These are phyloP conservation scores for Zaprionus africanus DNA, from an alignment of 1,140 invertebrate genomes.

Conservation along the genomic window DNA sequence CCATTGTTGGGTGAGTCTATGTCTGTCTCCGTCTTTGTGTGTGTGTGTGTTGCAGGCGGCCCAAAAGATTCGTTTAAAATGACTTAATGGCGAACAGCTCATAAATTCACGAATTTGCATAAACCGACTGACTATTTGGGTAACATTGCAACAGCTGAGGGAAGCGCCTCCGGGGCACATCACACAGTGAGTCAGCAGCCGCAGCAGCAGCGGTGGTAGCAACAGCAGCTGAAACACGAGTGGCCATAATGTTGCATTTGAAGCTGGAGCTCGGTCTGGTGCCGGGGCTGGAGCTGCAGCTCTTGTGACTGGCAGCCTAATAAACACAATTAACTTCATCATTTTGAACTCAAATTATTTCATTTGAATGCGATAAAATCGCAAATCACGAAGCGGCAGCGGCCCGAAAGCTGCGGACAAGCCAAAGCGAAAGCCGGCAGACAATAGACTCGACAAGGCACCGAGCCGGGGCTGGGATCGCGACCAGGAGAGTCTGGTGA, in stretches of 20 bases:
- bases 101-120: conserved; percentile 84
- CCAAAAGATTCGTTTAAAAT: conserved; percentile 77
- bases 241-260: conserved; percentile 13
- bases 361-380: conserved; percentile 84
- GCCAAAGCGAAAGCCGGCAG: conserved; percentile 59
- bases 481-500: conserved; percentile 59
- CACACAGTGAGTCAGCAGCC: conserved; percentile 44
- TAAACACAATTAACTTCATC: conserved; percentile 84
- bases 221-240: conserved; percentile 50
- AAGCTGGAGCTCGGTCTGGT: conserved; percentile 17
- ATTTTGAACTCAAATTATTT: conserved; percentile 84
- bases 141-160: conserved; percentile 51
- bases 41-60: conserved; percentile 32
- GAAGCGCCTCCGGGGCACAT: conserved; percentile 65
- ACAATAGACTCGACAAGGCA: conserved; percentile 48
- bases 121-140: conserved; percentile 64
- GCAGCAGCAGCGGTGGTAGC: conserved; percentile 9
- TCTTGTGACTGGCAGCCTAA: conserved; percentile 80
- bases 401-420: conserved; percentile 31
- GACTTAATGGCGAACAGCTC: conserved; percentile 82
- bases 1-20: conserved; percentile 55
- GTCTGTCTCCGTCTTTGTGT: conserved; percentile 10
- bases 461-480: background rate
- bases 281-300: conserved; percentile 23
- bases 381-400: conserved; percentile 79